Evolutionary conservation across 2,113 vertebrate species (phyloP).

Genomic region (Oceanodroma tethys): DNA sequence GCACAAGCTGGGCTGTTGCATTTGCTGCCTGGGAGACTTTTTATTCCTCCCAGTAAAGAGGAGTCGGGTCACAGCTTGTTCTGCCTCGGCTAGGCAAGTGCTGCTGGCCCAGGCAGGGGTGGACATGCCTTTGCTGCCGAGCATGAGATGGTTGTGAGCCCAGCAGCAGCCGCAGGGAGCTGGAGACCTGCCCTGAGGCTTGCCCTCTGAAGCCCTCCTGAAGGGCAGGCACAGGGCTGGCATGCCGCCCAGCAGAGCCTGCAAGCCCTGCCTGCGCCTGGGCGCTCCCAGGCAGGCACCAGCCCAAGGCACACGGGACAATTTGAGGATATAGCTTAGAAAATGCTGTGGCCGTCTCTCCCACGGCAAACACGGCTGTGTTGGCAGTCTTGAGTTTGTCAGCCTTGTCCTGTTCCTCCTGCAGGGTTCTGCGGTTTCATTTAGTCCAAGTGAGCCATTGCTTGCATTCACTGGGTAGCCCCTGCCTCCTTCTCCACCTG

Average conservation of each 20-base stretch:
- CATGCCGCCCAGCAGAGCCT: accelerated
- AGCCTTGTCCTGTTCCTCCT: not conserved
- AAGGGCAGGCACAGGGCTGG: not conserved
- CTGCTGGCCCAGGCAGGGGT: not conserved
- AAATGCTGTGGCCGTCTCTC: not conserved
- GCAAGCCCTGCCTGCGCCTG: not conserved
- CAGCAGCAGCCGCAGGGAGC: not conserved
- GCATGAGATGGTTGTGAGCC: accelerated
- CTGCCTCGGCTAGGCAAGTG: accelerated
- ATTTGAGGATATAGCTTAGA: not conserved
- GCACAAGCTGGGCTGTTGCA: not conserved
- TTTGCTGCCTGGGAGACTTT: not conserved
- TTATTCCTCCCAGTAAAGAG: not conserved
- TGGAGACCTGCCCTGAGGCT: not conserved
- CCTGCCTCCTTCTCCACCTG: not conserved
- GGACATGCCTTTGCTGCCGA: not conserved
- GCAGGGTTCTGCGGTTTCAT: accelerated
- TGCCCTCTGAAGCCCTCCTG: not conserved
- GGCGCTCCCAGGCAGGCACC: not conserved
- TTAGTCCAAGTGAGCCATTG: not conserved
- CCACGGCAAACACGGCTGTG: accelerated
- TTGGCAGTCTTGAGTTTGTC: not conserved
- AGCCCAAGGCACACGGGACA: accelerated
- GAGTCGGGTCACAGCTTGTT: not conserved
- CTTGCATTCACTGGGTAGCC: not conserved